Evolutionary conservation across 2,888 invertebrate species (phyloP).

Genomic region (Trisateles emortualis): DNA sequence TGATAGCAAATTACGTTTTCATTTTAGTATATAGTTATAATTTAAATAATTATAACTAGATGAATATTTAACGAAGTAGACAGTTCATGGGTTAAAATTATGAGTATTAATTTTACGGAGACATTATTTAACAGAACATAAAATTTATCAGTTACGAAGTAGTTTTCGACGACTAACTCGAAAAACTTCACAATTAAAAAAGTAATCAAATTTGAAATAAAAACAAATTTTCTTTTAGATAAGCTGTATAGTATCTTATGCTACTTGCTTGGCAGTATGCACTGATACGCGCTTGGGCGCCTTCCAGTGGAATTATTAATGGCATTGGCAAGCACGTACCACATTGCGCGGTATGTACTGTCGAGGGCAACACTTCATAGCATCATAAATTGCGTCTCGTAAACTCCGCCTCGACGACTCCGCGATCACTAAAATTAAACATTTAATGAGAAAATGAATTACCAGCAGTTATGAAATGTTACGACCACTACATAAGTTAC

Average conservation of each 20-base stretch:
- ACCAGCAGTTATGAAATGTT: slow-evolving; percentile 65
- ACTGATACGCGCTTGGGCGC: slow-evolving; percentile 48
- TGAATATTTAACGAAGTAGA: background rate
- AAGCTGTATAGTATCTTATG: slow-evolving; percentile 44
- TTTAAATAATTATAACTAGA: background rate
- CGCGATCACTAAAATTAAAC: slow-evolving; percentile 73
- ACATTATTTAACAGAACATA: background rate
- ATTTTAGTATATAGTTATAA: background rate
- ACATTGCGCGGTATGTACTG: slow-evolving; percentile 47
- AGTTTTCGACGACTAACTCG: background rate
- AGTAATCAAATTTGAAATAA: slow-evolving; percentile 4
- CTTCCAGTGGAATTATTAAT: slow-evolving; percentile 62
- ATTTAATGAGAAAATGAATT: slow-evolving; percentile 76
- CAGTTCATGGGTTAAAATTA: background rate
- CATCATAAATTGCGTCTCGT: slow-evolving; percentile 64
- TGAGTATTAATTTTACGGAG: background rate
- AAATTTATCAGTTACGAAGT: background rate
- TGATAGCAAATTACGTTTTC: no score
- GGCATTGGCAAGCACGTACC: slow-evolving; percentile 56
- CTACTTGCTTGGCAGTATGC: slow-evolving; percentile 47
- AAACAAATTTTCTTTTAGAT: slow-evolving; percentile 13
- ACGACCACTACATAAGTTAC: slow-evolving; percentile 63
- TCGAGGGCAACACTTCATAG: slow-evolving; percentile 65
- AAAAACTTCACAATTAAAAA: slow-evolving; percentile 1
- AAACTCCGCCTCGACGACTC: slow-evolving; percentile 54